These are phyloP conservation scores for Celastrina argiolus DNA, from an alignment of 2,888 invertebrate species.

Conservation along the genomic window DNA sequence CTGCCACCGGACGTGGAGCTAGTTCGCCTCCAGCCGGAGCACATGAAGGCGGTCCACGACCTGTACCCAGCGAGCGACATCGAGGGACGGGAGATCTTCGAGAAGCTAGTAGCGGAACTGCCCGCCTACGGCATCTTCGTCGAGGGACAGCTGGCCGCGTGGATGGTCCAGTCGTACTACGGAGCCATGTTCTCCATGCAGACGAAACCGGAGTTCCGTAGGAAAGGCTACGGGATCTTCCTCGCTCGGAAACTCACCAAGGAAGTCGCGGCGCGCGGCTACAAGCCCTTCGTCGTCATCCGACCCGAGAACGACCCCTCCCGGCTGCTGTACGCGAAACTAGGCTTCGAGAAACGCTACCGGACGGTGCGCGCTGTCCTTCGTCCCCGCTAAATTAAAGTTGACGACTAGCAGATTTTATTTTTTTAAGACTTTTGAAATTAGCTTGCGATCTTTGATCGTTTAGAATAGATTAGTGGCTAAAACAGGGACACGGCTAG, in stretches of 20 bases:
- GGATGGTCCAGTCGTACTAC: conserved; percentile 95
- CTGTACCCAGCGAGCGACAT: conserved; percentile 93
- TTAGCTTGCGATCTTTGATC: conserved; percentile 76
- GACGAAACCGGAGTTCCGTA: conserved; percentile 86
- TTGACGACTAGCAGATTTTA: conserved; percentile 75
- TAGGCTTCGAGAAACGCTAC: conserved; percentile 88
- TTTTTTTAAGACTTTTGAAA: conserved; percentile 76
- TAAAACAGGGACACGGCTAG: conserved; percentile 68
- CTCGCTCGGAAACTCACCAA: conserved; percentile 82
- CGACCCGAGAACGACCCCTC: conserved; percentile 91
- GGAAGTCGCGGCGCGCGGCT: conserved; percentile 84
- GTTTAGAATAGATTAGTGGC: conserved; percentile 69
- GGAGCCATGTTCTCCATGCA: conserved; percentile 96
- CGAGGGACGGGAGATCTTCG: conserved; percentile 90
- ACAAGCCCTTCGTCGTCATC: conserved; percentile 91
- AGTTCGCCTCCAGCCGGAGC: conserved; percentile 85
- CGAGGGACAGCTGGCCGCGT: conserved; percentile 86
- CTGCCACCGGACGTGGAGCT: conserved; percentile 85
- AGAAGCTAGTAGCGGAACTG: conserved; percentile 85
- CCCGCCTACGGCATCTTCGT: conserved; percentile 90
- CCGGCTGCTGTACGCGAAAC: conserved; percentile 87
- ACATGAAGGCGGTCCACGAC: conserved; percentile 90
- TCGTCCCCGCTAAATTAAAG: conserved; percentile 72
- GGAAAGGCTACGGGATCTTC: conserved; percentile 86
- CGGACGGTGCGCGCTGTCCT: conserved; percentile 89